A percentile compares a stretch with the other conserved stretches of the same genome.
Conservation (phyloP, 2,888 invertebrate species). For the Mythimna impura region DNA sequence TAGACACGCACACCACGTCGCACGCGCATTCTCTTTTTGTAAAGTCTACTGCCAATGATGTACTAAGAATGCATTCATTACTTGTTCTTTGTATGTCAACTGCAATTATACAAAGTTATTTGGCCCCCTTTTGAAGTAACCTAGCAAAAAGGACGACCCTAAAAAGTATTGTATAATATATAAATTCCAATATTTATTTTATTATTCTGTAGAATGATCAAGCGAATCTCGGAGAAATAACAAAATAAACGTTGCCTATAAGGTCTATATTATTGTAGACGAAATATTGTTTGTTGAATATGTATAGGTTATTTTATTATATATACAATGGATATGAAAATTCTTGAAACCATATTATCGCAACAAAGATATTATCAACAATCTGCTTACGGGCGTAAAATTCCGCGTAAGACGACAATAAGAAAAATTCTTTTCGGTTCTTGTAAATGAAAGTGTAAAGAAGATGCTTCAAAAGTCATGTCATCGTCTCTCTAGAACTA, state of each 20-base stretch:
- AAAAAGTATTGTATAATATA: too few species aligned
- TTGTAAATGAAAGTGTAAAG: conserved; percentile 3
- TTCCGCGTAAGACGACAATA: conserved; percentile 21
- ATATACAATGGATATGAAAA: background rate
- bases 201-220: background rate
- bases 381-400: conserved; percentile 32
- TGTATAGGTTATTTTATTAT: background rate
- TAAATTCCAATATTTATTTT: background rate
- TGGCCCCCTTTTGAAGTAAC: conserved; percentile 49
- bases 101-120: conserved; percentile 65
- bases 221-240: background rate
- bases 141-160: background rate
- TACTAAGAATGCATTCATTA: conserved; percentile 78
- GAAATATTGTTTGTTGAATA: background rate
- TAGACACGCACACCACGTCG: conserved; percentile 76
- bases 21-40: conserved; percentile 82
- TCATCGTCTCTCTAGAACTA: background rate
- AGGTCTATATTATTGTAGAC: background rate
- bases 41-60: conserved; percentile 77
- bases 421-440: conserved; percentile 21
- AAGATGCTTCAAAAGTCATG: background rate
- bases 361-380: conserved; percentile 15
- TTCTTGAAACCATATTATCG: conserved; percentile 27
- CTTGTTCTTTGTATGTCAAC: conserved; percentile 67
- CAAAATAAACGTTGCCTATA: background rate